A percentile compares a stretch with the other conserved stretches of the same genome.
phyloP scores from a whole-genome alignment of 2,113 vertebrate species.

The Ciconia maguari region DNA sequence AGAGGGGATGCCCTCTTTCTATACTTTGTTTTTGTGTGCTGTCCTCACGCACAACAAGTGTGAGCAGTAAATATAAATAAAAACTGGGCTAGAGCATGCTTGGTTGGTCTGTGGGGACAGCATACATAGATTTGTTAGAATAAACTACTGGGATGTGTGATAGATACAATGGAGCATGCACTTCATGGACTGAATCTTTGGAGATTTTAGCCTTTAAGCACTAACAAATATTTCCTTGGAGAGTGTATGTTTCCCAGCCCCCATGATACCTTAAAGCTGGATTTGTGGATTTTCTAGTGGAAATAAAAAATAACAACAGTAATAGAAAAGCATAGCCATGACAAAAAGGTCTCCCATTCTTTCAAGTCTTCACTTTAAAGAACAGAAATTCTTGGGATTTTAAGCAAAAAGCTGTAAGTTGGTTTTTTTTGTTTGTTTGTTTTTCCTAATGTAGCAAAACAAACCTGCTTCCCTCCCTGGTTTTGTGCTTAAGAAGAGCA shows the following conservation, averaged over 20 bases:
- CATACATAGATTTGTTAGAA: accelerated
- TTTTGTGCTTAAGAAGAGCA: background rate
- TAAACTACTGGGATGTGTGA: background rate
- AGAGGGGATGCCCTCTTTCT: background rate
- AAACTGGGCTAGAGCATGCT: background rate
- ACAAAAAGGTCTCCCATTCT: background rate
- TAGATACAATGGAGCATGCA: accelerated
- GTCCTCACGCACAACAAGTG: background rate
- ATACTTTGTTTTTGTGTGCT: background rate
- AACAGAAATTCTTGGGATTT: background rate
- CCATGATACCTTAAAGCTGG: background rate
- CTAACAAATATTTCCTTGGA: background rate
- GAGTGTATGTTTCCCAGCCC: background rate
- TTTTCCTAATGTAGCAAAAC: background rate
- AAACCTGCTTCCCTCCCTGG: background rate
- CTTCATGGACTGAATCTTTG: background rate
- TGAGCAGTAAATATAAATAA: background rate
- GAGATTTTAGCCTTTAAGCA: background rate
- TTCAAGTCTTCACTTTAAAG: background rate
- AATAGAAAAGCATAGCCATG: background rate
- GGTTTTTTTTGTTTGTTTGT: background rate
- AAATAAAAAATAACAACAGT: background rate
- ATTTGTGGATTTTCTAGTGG: background rate
- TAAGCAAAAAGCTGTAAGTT: background rate
- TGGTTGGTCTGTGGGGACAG: background rate